phyloP scores from a whole-genome alignment of 2,113 vertebrate genomes.

The Phrynosoma platyrhinos region DNA sequence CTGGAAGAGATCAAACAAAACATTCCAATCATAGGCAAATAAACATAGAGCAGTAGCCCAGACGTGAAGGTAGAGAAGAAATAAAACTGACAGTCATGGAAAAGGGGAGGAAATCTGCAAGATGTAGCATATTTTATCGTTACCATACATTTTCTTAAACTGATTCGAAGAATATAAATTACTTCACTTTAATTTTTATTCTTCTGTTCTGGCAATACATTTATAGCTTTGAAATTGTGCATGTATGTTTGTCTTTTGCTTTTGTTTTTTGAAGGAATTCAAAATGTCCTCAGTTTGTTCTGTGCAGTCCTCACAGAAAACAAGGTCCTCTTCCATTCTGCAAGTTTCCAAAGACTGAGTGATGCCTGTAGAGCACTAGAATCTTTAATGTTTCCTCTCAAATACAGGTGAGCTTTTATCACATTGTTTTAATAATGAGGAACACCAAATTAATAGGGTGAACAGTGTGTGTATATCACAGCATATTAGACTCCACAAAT shows the following conservation, averaged over 20 bases:
- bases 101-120: conserved; percentile 28
- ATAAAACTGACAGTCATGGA: conserved; percentile 23
- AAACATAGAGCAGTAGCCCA: conserved; percentile 29
- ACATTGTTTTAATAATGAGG: not conserved
- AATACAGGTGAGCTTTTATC: conserved; percentile 89
- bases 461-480: rapidly evolving
- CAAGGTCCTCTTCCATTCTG: conserved; percentile 97
- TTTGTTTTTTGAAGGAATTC: conserved; percentile 87
- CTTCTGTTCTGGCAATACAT: conserved; percentile 25
- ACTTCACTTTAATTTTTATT: conserved; percentile 42
- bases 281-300: conserved; percentile 95
- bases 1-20: conserved; percentile 19
- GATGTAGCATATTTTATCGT: conserved; percentile 17
- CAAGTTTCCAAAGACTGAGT: conserved; percentile 95
- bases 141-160: conserved; percentile 39
- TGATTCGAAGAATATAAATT: conserved; percentile 21
- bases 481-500: too few relatives aligned
- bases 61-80: conserved; percentile 35
- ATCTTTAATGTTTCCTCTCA: conserved; percentile 97
- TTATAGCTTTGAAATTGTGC: conserved; percentile 44
- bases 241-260: not conserved
- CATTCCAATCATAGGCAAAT: conserved; percentile 27
- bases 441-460: not conserved
- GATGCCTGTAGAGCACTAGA: conserved; percentile 95
- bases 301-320: conserved; percentile 98